Conservation (phyloP, 2,888 invertebrate genomes). For the Leucania comma region DNA sequence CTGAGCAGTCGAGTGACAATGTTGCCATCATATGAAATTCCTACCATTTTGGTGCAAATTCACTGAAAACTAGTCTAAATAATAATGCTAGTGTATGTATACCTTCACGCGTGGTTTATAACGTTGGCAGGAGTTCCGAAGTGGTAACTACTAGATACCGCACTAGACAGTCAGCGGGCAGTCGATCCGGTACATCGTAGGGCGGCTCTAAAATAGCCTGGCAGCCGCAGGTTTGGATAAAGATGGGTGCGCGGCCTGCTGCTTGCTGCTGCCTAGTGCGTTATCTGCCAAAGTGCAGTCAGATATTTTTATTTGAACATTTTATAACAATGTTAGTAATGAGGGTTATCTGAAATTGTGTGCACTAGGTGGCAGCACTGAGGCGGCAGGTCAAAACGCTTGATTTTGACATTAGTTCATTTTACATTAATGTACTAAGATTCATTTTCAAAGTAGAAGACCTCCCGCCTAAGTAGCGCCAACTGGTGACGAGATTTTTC, state of each 20-base stretch:
- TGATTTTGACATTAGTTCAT: background rate
- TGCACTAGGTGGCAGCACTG: background rate
- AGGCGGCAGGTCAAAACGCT: background rate
- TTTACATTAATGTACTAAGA: background rate
- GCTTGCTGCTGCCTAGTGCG: constrained; percentile 61
- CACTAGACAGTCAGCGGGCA: constrained; percentile 60
- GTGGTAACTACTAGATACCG: constrained; percentile 62
- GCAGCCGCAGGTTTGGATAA: constrained; percentile 60
- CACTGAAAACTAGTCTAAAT: constrained; percentile 63
- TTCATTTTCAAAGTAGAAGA: background rate
- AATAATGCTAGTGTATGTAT: constrained; percentile 61
- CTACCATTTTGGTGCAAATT: constrained; percentile 54
- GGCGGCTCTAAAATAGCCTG: constrained; percentile 62
- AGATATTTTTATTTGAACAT: constrained; percentile 62
- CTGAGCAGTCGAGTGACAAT: constrained; percentile 45
- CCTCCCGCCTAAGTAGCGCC: background rate
- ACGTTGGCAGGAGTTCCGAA: constrained; percentile 60
- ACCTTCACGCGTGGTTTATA: constrained; percentile 60
- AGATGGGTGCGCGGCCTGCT: constrained; percentile 62
- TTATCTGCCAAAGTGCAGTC: constrained; percentile 63
- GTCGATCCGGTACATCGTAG: constrained; percentile 55
- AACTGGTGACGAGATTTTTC: background rate
- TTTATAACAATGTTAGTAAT: constrained; percentile 42
- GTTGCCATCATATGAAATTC: constrained; percentile 55
- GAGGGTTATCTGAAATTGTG: background rate